phyloP scores from a whole-genome alignment of 2,797 vertebrate species.

The Merluccius polli region DNA sequence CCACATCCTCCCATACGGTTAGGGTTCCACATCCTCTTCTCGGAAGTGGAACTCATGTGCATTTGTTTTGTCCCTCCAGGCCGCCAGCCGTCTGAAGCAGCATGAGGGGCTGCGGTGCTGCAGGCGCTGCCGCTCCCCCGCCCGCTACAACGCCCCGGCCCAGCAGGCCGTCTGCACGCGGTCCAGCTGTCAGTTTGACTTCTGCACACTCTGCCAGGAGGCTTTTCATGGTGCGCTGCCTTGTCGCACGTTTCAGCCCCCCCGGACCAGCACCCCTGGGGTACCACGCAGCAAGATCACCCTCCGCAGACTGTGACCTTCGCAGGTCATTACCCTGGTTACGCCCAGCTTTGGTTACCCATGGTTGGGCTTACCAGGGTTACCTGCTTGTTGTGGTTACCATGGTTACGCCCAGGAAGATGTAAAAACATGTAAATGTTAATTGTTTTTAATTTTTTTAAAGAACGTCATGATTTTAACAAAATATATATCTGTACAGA shows the following conservation, averaged over 20 bases:
- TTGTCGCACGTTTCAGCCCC: conserved; percentile 63
- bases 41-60: too few relatives aligned
- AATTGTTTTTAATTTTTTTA: too few relatives aligned
- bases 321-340: neutral
- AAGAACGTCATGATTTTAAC: neutral
- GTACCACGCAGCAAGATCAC: conserved; percentile 86
- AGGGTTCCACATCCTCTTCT: too few relatives aligned
- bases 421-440: too few relatives aligned
- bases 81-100: conserved; percentile 77
- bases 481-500: neutral
- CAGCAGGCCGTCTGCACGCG: conserved; percentile 80
- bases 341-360: neutral
- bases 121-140: conserved; percentile 82
- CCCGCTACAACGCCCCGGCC: conserved; percentile 71
- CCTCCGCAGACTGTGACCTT: conserved; percentile 78
- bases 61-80: conserved; percentile 66
- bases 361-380: too few relatives aligned
- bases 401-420: too few relatives aligned
- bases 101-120: conserved; percentile 83
- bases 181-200: conserved; percentile 80
- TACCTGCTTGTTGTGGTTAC: too few relatives aligned
- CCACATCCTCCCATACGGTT: too few relatives aligned
- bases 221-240: conserved; percentile 77
- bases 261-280: conserved; percentile 56
- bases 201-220: conserved; percentile 84